phyloP scores from a whole-genome alignment of 2,797 vertebrate genomes.

The Sebastes diploproa region DNA sequence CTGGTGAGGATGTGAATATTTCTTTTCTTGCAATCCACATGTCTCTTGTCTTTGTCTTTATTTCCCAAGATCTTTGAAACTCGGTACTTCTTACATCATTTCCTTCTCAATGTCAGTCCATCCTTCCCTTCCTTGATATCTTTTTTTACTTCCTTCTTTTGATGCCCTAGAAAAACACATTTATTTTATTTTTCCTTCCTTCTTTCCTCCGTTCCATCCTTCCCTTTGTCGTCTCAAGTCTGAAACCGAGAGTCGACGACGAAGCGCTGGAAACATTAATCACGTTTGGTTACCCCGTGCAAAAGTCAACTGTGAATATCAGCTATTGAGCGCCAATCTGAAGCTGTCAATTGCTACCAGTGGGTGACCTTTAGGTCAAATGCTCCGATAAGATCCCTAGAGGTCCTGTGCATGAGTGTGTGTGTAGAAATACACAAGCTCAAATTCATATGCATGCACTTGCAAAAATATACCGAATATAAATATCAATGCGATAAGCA shows the following conservation, averaged over 20 bases:
- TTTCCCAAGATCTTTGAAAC: slow-evolving; percentile 26
- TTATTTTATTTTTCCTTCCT: neutral
- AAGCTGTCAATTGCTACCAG: slow-evolving; percentile 38
- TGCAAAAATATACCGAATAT: neutral
- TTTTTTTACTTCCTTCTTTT: slow-evolving; percentile 2
- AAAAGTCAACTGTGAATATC: slow-evolving; percentile 63
- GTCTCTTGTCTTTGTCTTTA: slow-evolving; percentile 9
- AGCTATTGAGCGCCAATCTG: slow-evolving; percentile 51
- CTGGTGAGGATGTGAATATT: slow-evolving; percentile 38
- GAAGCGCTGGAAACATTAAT: slow-evolving; percentile 39
- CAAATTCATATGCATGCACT: neutral
- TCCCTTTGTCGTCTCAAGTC: slow-evolving; percentile 6
- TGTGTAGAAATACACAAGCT: neutral
- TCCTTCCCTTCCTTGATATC: neutral
- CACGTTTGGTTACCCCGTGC: slow-evolving; percentile 58
- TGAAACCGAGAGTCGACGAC: slow-evolving; percentile 4
- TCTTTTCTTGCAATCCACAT: slow-evolving; percentile 34
- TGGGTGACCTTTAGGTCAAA: slow-evolving; percentile 65
- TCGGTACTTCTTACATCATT: slow-evolving; percentile 19
- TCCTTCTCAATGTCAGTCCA: neutral
- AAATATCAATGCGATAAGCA: neutral
- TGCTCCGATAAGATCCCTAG: slow-evolving; percentile 24
- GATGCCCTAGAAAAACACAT: neutral
- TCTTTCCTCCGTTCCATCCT: neutral
- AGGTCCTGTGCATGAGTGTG: neutral